phyloP scores from a whole-genome alignment of 2,888 invertebrate species.

The Pyrgus malvae region DNA sequence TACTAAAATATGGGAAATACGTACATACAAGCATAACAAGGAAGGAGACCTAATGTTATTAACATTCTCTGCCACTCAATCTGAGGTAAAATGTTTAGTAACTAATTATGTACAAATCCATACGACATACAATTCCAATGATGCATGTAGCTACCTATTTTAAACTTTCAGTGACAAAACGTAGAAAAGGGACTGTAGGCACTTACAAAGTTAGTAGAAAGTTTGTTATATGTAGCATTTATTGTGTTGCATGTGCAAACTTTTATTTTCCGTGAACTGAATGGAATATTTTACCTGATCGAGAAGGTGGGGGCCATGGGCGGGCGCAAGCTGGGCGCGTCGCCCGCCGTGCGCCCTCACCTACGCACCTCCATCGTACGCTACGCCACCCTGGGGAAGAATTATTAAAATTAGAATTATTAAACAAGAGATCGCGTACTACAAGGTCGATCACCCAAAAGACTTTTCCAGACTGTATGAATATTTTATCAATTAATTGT shows the following conservation, averaged over 20 bases:
- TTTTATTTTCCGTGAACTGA: slow-evolving; percentile 6
- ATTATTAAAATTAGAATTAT: background rate
- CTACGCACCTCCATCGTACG: slow-evolving; percentile 63
- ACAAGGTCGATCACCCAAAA: too few relatives aligned
- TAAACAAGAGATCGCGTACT: background rate
- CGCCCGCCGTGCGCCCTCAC: slow-evolving; percentile 78
- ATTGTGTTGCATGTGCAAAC: slow-evolving; percentile 3
- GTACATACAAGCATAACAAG: too few relatives aligned
- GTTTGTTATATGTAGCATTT: slow-evolving; percentile 2
- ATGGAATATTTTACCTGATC: slow-evolving; percentile 58
- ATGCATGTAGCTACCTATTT: too few relatives aligned
- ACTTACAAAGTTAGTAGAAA: background rate
- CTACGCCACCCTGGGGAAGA: slow-evolving; percentile 54
- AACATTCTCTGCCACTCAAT: too few relatives aligned
- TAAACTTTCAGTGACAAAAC: too few relatives aligned
- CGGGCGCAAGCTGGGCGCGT: slow-evolving; percentile 71
- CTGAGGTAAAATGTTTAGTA: too few relatives aligned
- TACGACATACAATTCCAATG: too few relatives aligned
- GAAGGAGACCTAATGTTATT: too few relatives aligned
- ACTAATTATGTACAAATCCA: too few relatives aligned
- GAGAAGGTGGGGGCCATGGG: slow-evolving; percentile 70
- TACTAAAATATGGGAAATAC: too few relatives aligned
- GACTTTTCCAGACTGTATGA: too few relatives aligned
- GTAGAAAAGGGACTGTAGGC: background rate
- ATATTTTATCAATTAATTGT: too few relatives aligned